Evolutionary conservation across 2,113 vertebrate species (phyloP), one percentile per base, ranked within the genome.

Genomic region (Glareola pratincola): DNA sequence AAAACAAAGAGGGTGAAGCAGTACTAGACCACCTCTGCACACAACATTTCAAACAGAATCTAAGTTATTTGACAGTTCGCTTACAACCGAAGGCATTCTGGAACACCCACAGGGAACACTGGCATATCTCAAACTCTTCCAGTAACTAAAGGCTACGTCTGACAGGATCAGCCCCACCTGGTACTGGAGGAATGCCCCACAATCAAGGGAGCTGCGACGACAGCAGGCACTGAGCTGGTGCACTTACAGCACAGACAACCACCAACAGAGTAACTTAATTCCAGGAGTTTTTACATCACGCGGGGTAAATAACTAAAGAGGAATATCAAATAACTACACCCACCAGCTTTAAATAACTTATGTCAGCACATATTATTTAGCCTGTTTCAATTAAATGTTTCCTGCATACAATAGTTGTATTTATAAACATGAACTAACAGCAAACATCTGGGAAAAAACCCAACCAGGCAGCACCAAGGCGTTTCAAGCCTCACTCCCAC

Each of bases 371-470:
- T 2, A 17, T 45, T 23, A 36, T 13, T 51, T 9, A 56, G 4
- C 51, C 34, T 10, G 10, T 4, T 30, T 32, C 11, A 62, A 11
- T 20, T 7, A 22, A 20, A 23, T 1, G 2, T 3, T 12, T 7
- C 12, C 2, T 1, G 14, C 24, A 12, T 3, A 10, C n/a, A 6
- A 24, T 12, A 12, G 6, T 1, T 13, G 34, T 1, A 2, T 27
- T 51, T 37, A 22, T 4, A 51, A 73, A 41, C 1, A 14, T 0
- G 50, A 36, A 26, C 41, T 0, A 2, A 26, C 0, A 8, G 39
- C 5, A 50, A 39, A 34, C 34, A 10, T 1, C 11, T 2, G 23
- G 29, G 37, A 17, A 37, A 36, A 32, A 22, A 5, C 1, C 8
- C 30, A 32, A 6, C 1, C 11, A 4, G 50, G 66, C 50, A 57